phyloP scores from a whole-genome alignment of 2,113 vertebrate species.

The Prolemur simus region DNA sequence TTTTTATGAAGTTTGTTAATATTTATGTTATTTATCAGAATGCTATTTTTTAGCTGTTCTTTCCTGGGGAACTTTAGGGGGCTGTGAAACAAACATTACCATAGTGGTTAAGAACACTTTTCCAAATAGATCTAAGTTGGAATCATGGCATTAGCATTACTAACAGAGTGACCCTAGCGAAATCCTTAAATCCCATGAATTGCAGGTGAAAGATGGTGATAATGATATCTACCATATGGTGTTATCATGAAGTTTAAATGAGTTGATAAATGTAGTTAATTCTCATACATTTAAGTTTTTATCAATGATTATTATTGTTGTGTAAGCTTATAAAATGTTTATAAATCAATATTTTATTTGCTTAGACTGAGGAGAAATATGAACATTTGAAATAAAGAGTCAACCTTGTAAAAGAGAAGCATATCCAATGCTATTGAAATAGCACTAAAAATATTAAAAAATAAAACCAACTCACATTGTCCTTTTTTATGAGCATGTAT shows the following conservation, averaged over 20 bases:
- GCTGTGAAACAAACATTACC: not conserved
- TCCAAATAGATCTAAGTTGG: not conserved
- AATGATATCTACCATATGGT: not conserved
- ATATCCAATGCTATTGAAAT: not conserved
- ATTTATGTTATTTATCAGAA: not conserved
- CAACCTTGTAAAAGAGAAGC: not conserved
- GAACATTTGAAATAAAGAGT: not conserved
- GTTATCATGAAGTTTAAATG: not conserved
- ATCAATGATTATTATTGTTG: not conserved
- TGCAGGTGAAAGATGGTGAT: not conserved
- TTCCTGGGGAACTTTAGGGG: not conserved
- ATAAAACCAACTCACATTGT: not conserved
- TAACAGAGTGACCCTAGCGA: not conserved
- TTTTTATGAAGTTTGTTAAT: not conserved
- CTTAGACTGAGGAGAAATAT: not conserved
- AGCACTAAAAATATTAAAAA: not conserved
- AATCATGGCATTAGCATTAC: not conserved
- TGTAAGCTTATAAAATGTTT: not conserved
- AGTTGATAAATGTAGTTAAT: not conserved
- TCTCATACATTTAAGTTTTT: not conserved
- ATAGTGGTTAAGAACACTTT: not conserved
- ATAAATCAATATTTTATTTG: not conserved
- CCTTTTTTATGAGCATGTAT: not conserved
- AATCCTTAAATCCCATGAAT: not conserved
- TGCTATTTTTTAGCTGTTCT: not conserved